These are phyloP conservation scores for Euplagia quadripunctaria DNA, from an alignment of 2,888 invertebrate genomes.

Conservation along the genomic window DNA sequence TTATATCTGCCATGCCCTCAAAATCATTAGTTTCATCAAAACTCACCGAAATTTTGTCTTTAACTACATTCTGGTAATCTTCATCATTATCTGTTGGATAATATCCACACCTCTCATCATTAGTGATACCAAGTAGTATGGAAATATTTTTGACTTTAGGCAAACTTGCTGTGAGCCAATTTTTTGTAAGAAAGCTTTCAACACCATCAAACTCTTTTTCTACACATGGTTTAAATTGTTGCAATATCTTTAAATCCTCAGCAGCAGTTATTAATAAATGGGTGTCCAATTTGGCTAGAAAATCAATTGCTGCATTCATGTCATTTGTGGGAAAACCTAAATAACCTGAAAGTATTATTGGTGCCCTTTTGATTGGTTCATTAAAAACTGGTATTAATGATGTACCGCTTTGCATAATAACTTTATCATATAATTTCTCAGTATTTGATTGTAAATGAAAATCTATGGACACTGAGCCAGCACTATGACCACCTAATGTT, in stretches of 20 bases:
- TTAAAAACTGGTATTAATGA: neutral
- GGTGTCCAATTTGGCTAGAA: neutral
- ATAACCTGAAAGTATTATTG: constrained; percentile 7
- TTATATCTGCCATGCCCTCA: constrained; percentile 42
- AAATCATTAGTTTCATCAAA: constrained; percentile 43
- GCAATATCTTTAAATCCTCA: neutral
- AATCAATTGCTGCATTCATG: constrained; percentile 11
- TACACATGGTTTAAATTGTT: constrained; percentile 16
- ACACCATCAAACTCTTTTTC: constrained; percentile 25
- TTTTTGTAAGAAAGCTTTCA: constrained; percentile 12
- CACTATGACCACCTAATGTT: constrained; percentile 50
- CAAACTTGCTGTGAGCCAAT: constrained; percentile 10
- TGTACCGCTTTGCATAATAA: neutral
- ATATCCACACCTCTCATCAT: constrained; percentile 52
- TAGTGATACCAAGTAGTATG: constrained; percentile 15
- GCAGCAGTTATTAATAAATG: constrained; percentile 18
- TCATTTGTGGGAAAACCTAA: constrained; percentile 15
- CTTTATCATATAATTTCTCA: constrained; percentile 12
- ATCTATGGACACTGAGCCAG: constrained; percentile 45
- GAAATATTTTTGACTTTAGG: constrained; percentile 15
- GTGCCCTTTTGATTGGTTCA: neutral
- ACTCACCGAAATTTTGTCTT: constrained; percentile 26
- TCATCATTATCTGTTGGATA: constrained; percentile 29
- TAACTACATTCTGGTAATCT: constrained; percentile 44
- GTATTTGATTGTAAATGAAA: constrained; percentile 14